Evolutionary conservation across 2,888 invertebrate species (phyloP).

Genomic region (Xestoiulus laeticollis): DNA sequence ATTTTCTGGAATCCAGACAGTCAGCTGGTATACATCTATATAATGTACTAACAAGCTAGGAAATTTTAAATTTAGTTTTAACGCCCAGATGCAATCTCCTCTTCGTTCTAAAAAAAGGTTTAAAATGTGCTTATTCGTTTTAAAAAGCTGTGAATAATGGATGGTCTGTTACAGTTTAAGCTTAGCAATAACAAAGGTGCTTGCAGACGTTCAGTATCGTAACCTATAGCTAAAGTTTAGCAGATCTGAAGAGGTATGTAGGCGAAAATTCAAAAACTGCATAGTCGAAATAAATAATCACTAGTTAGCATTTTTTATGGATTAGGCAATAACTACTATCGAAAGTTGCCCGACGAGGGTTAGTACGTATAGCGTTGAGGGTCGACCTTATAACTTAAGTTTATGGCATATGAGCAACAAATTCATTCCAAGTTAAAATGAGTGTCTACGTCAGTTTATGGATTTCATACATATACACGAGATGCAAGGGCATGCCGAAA

Average conservation of each 20-base stretch:
- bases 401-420: neutral
- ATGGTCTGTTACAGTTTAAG: neutral
- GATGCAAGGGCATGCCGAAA: neutral
- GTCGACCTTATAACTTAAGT: constrained; percentile 6
- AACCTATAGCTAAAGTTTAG: neutral
- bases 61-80: neutral
- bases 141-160: neutral
- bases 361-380: neutral
- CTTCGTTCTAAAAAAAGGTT: neutral
- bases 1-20: neutral
- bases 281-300: neutral
- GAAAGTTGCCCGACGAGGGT: neutral
- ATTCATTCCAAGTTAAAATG: neutral
- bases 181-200: neutral
- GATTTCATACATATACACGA: neutral
- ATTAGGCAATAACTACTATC: no score
- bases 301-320: neutral
- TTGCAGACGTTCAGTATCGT: neutral
- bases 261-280: neutral
- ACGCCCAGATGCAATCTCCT: neutral
- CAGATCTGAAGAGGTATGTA: neutral
- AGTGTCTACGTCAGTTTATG: neutral
- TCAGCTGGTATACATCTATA: no score
- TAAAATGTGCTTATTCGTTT: neutral
- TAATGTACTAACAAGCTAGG: neutral